phyloP scores from a whole-genome alignment of 2,797 vertebrate species.

The Manis pentadactyla region DNA sequence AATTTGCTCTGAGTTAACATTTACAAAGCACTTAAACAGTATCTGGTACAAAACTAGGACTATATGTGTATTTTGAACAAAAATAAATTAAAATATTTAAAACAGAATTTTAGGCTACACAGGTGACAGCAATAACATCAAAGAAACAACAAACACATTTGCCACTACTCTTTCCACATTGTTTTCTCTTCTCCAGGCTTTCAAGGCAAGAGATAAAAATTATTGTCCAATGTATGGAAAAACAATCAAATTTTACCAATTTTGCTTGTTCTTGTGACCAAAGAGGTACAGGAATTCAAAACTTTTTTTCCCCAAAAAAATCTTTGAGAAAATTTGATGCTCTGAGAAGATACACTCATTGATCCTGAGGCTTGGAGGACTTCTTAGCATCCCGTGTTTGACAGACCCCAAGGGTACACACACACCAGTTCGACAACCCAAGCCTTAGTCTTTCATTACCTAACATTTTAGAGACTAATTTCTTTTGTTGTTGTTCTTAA shows the following conservation, averaged over 20 bases:
- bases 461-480: background rate
- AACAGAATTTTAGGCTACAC: background rate
- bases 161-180: background rate
- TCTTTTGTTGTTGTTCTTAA: background rate
- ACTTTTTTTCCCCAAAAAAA: background rate
- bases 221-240: background rate
- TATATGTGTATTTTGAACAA: background rate
- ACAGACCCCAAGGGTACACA: background rate
- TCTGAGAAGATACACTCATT: background rate
- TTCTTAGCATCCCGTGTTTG: background rate
- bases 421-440: background rate
- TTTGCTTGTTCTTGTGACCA: background rate
- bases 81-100: background rate
- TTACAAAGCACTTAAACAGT: conserved; percentile 15
- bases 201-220: background rate
- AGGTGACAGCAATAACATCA: background rate
- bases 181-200: background rate
- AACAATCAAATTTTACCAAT: background rate
- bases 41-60: background rate
- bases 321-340: background rate
- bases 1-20: background rate
- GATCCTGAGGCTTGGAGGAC: background rate
- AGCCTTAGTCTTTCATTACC: background rate
- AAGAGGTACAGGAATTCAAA: background rate
- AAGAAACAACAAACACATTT: background rate